Evolutionary conservation across 2,113 vertebrate species (phyloP).

Genomic region (Poicephalus meyeri): DNA sequence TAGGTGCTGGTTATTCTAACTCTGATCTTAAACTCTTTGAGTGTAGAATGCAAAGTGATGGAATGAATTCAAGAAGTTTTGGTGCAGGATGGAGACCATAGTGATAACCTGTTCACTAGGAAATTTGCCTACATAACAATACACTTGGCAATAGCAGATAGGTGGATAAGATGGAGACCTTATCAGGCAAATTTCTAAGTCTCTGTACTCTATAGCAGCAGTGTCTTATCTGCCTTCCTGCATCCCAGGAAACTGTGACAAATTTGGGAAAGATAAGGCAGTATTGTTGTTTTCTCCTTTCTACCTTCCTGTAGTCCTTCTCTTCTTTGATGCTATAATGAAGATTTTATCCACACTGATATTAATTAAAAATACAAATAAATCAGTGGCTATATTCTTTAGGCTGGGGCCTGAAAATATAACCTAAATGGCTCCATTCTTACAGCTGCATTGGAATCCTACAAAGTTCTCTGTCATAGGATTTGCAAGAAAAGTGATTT

Average conservation of each 20-base stretch:
- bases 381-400: not conserved
- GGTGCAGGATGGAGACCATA: not conserved
- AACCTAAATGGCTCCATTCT: not conserved
- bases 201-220: not conserved
- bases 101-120: not conserved
- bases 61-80: not conserved
- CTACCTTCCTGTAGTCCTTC: not conserved
- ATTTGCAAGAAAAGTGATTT: slow-evolving; percentile 52
- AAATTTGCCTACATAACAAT: not conserved
- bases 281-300: not conserved
- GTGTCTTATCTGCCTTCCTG: not conserved
- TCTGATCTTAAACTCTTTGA: not conserved
- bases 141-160: not conserved
- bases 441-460: not conserved
- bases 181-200: not conserved
- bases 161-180: not conserved
- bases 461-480: not conserved
- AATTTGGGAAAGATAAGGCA: not conserved
- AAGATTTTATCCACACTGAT: not conserved
- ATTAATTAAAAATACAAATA: slow-evolving; percentile 10
- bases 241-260: not conserved
- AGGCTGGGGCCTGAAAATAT: not conserved
- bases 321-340: slow-evolving; percentile 6
- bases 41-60: not conserved
- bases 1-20: not conserved